A percentile compares a stretch with the other conserved stretches of the same genome.
These are phyloP conservation scores for Limenitis camilla DNA, from an alignment of 2,888 invertebrate species.

Conservation along the genomic window DNA sequence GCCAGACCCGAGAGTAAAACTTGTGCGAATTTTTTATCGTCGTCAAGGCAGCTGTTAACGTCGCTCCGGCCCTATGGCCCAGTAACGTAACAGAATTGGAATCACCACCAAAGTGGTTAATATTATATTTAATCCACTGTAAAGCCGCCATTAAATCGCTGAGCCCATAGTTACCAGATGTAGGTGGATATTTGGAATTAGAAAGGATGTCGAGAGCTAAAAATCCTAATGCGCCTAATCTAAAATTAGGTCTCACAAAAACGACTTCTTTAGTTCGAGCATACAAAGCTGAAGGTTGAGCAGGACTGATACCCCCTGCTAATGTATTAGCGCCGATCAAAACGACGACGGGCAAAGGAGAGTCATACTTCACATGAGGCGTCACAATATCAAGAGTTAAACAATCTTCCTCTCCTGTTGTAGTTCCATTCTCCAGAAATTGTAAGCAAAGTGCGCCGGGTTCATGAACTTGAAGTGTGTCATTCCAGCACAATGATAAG, in stretches of 20 bases:
- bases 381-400: constrained; percentile 88
- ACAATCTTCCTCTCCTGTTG: constrained; percentile 86
- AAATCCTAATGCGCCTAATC: constrained; percentile 86
- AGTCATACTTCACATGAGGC: constrained; percentile 85
- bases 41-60: constrained; percentile 84
- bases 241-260: constrained; percentile 90
- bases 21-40: constrained; percentile 75
- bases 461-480: constrained; percentile 79
- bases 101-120: constrained; percentile 89
- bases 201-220: constrained; percentile 82
- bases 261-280: constrained; percentile 86
- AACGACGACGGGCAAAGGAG: constrained; percentile 87
- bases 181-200: constrained; percentile 79
- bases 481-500: constrained; percentile 86
- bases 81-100: constrained; percentile 84
- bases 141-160: constrained; percentile 85
- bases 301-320: constrained; percentile 84
- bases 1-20: constrained; percentile 85
- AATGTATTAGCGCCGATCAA: constrained; percentile 86
- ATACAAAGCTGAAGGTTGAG: constrained; percentile 83
- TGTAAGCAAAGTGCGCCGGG: constrained; percentile 81
- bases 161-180: constrained; percentile 90
- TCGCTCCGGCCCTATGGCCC: constrained; percentile 90
- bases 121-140: constrained; percentile 87
- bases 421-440: constrained; percentile 77